Percentiles rank a stretch among this genome's conserved stretches.
phyloP scores from a whole-genome alignment of 1,140 invertebrate species.

The Drosophila sp. region DNA sequence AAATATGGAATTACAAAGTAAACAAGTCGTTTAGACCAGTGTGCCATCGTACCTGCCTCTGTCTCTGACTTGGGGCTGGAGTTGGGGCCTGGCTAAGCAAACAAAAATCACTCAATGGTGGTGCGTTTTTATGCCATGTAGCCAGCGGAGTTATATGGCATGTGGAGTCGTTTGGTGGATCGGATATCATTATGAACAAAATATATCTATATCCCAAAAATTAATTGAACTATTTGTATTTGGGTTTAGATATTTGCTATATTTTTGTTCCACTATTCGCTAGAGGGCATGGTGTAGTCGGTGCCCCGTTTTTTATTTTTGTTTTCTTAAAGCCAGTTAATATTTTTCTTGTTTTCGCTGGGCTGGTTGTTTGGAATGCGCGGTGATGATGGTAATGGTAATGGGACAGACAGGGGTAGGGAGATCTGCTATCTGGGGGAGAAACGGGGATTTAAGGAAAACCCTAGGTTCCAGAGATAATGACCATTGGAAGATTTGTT shows the following conservation, averaged over 20 bases:
- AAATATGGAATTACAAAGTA: not conserved
- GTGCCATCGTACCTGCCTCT: not conserved
- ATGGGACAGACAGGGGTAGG: conserved; percentile 16
- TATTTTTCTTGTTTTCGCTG: conserved; percentile 54
- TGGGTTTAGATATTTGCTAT: not conserved
- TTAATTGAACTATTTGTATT: not conserved
- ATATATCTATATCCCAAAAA: too few relatives aligned
- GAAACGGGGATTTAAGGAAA: not conserved
- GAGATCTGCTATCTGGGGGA: conserved; percentile 7
- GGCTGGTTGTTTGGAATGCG: conserved; percentile 33
- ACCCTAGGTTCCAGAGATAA: not conserved
- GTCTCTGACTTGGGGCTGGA: not conserved
- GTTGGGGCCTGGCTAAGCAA: conserved; percentile 8
- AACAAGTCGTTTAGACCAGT: not conserved
- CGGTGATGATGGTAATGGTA: conserved; percentile 3
- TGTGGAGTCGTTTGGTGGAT: too few relatives aligned
- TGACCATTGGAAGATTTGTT: not conserved
- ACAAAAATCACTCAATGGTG: conserved; percentile 13
- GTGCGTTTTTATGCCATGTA: conserved; percentile 11
- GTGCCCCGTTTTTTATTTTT: conserved; percentile 15
- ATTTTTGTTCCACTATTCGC: not conserved
- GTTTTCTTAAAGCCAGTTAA: conserved; percentile 51
- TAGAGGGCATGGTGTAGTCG: not conserved
- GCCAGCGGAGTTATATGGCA: too few relatives aligned
- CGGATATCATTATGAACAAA: too few relatives aligned